Conservation (phyloP, 1,140 invertebrate genomes). For the Tetramorium parvispinum region DNA sequence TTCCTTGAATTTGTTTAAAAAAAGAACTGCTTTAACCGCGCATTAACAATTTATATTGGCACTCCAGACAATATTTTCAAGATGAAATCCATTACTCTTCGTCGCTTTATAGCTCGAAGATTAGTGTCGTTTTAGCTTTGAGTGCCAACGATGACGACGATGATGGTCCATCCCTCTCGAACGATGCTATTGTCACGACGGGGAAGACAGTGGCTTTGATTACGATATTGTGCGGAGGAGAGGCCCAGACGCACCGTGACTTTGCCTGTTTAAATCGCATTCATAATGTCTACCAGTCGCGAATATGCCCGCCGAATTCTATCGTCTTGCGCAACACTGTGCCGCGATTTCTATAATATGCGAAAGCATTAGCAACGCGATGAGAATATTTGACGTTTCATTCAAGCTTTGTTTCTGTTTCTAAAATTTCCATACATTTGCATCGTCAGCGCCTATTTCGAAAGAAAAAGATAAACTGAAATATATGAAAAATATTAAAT, state of each 20-base stretch:
- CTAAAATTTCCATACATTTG: conserved; percentile 32
- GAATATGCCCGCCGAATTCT: conserved; percentile 39
- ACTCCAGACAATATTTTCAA: conserved; percentile 57
- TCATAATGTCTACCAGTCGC: conserved; percentile 60
- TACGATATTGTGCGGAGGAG: conserved; percentile 82
- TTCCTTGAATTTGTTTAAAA: conserved; percentile 8
- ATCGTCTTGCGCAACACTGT: conserved; percentile 47
- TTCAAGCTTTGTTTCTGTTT: neutral
- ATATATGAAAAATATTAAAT: neutral
- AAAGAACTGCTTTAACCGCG: conserved; percentile 4
- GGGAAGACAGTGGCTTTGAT: conserved; percentile 81
- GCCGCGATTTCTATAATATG: conserved; percentile 44
- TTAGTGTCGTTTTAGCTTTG: conserved; percentile 76
- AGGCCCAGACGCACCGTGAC: conserved; percentile 73
- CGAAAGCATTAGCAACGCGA: conserved; percentile 55
- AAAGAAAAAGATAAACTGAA: neutral
- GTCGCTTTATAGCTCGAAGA: conserved; percentile 63
- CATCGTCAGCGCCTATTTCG: neutral
- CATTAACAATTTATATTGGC: conserved; percentile 57
- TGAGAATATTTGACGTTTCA: conserved; percentile 52
- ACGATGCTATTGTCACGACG: conserved; percentile 79
- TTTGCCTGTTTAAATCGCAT: conserved; percentile 73
- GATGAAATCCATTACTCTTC: conserved; percentile 55
- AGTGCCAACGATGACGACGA: conserved; percentile 72
- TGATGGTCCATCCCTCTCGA: conserved; percentile 75